These are phyloP conservation scores for Catagonus wagneri DNA, from an alignment of 2,113 vertebrate species.

Conservation along the genomic window DNA sequence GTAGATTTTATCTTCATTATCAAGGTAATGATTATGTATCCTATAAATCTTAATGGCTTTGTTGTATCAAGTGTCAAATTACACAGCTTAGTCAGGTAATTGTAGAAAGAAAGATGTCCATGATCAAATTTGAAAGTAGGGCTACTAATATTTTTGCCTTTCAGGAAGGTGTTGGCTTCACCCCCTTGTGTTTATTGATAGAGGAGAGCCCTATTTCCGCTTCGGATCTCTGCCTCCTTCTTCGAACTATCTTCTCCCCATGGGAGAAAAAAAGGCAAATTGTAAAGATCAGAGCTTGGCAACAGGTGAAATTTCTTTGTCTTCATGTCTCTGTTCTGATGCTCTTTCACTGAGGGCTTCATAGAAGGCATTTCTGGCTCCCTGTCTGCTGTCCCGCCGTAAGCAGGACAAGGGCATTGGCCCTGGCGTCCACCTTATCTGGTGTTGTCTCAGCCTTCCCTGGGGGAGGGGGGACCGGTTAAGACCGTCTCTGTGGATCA, in stretches of 20 bases:
- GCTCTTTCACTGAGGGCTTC: background rate
- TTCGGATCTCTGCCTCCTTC: background rate
- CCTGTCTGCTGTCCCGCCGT: background rate
- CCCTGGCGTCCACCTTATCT: background rate
- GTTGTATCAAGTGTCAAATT: constrained; percentile 71
- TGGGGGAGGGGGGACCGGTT: background rate
- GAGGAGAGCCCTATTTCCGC: background rate
- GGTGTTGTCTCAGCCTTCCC: background rate
- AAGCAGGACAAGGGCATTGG: background rate
- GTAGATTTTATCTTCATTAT: constrained; percentile 74
- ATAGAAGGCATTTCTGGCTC: background rate
- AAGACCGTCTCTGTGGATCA: background rate
- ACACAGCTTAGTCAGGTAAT: constrained; percentile 35
- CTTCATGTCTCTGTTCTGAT: background rate
- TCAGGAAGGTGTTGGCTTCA: background rate
- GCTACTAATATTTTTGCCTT: background rate
- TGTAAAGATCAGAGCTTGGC: constrained; percentile 6
- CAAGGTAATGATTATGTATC: constrained; percentile 73
- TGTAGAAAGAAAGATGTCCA: background rate
- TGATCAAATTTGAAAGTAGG: background rate
- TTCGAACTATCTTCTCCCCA: background rate
- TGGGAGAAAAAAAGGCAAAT: background rate
- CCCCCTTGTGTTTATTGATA: background rate
- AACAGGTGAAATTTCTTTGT: background rate
- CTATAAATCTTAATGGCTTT: constrained; percentile 72